Percentiles rank a stretch among this genome's conserved stretches.
Evolutionary conservation across 2,888 invertebrate species (phyloP).

Genomic region (Amiota mariae): DNA sequence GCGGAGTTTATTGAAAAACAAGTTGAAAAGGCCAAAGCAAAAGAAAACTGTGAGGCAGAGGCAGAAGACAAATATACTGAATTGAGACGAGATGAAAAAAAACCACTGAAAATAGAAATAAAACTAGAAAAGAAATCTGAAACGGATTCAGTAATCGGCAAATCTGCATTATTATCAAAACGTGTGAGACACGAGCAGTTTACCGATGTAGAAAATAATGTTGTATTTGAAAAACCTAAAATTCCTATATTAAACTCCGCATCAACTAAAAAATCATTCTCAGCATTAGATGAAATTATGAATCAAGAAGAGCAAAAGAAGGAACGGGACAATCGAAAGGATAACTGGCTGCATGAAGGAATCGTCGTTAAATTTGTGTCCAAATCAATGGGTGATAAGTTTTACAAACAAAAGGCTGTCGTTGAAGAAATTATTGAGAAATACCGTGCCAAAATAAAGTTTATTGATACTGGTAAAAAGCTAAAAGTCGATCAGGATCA

Average conservation of each 20-base stretch:
- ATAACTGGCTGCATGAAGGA: conserved; percentile 89
- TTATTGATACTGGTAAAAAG: conserved; percentile 83
- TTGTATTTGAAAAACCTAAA: conserved; percentile 66
- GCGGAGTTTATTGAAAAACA: conserved; percentile 90
- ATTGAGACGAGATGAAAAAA: conserved; percentile 80
- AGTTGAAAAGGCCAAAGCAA: conserved; percentile 79
- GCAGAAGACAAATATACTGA: conserved; percentile 78
- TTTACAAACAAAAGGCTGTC: conserved; percentile 90
- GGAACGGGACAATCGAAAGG: conserved; percentile 81
- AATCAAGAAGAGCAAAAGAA: conserved; percentile 84
- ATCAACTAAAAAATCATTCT: conserved; percentile 41
- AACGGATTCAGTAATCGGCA: conserved; percentile 59
- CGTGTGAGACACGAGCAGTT: conserved; percentile 49
- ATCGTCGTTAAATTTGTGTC: conserved; percentile 93
- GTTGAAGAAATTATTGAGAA: conserved; percentile 83
- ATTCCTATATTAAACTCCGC: conserved; percentile 33
- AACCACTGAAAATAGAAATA: conserved; percentile 78
- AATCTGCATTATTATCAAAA: conserved; percentile 60
- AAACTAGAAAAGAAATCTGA: conserved; percentile 71
- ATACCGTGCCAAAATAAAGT: conserved; percentile 85
- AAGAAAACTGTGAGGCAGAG: conserved; percentile 53
- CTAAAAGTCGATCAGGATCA: conserved; percentile 92
- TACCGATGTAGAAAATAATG: conserved; percentile 45
- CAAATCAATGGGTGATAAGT: conserved; percentile 89
- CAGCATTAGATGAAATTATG: conserved; percentile 87